Percentiles rank a stretch among this genome's conserved stretches.
Conservation (phyloP, 1,140 invertebrate species). For the Drepana arcuata region DNA sequence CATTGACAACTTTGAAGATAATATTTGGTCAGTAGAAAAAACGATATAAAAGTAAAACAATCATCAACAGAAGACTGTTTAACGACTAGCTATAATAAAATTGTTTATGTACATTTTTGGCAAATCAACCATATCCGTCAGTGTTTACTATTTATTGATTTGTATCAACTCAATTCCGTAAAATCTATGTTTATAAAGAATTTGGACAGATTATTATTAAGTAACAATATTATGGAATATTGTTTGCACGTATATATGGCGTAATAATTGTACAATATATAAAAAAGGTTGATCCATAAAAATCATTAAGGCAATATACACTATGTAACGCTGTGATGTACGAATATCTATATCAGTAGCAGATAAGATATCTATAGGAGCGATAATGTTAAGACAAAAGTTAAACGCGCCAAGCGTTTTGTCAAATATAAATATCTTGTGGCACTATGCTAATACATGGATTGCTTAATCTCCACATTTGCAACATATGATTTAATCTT, state of each 20-base stretch:
- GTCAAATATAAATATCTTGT: conserved; percentile 33
- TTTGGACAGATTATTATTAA: not conserved
- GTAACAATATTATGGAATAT: not conserved
- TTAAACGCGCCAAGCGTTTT: conserved; percentile 23
- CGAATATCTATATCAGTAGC: conserved; percentile 38
- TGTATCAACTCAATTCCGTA: too few species aligned
- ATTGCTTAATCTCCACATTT: conserved; percentile 14
- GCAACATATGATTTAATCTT: conserved; percentile 3
- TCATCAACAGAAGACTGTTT: conserved; percentile 7
- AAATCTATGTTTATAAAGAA: too few species aligned
- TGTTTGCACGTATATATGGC: conserved; percentile 1
- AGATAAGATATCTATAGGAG: conserved; percentile 46
- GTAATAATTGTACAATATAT: not conserved
- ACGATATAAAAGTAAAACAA: conserved; percentile 1
- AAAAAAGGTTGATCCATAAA: not conserved
- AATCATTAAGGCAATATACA: conserved; percentile 2
- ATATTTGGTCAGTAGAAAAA: not conserved
- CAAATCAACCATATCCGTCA: too few species aligned
- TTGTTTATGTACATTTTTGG: conserved; percentile 35
- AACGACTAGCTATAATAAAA: conserved; percentile 28
- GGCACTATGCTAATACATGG: conserved; percentile 17
- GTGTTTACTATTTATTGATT: too few species aligned
- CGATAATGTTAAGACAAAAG: conserved; percentile 38
- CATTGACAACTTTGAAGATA: not conserved
- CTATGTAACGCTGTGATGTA: conserved; percentile 21